Base-by-base conservation (phyloP, 2,797 vertebrate species). In the Cygnus olor region DNA sequence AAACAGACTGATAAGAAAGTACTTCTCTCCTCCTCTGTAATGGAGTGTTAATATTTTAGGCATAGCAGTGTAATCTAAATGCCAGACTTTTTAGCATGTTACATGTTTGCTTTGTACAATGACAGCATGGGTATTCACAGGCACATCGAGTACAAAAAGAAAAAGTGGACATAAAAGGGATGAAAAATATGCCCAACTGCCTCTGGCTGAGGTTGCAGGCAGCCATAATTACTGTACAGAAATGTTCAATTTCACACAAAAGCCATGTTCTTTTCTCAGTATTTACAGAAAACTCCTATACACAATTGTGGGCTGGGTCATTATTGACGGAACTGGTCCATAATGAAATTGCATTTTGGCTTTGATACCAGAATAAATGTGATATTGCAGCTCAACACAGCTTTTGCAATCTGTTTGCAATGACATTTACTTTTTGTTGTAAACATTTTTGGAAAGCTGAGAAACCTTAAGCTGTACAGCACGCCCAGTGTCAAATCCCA, bases 391-490 rank as follows among this genome's bases (percentile, higher is more conserved):
- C 78, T 90, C 56, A 73, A 25, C 38, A 65, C 28, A 47, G 79
- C 54, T 54, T 90, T 86, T 77, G 65, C 80, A 95, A 83, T 85
- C 80, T 89, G n/a, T 77, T 74, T 91, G 78, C 72, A 74, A 17
- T 89, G 85, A 80, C 86, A 82, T 93, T 91, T 93, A 71, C 78
- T 86, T 90, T 85, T 85, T 58, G 54, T 53, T n/a, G 65, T 66
- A 85, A 93, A 96, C 65, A 36, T 93, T 94, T 94, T 74, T 69
- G 78, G 79, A 87, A 90, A 91, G 69, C 69, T 60, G 54, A 93
- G 74, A 89, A 92, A 74, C 51, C n/a, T 38, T 76, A 65, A 83
- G 28, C 54, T 65, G 22, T 71, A 87, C 82, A 92, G 38, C 10
- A 17, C 12, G 78, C 9, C 42, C 84, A 44, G 49, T 30, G 61